These are phyloP conservation scores for Calycopis cecrops DNA, from an alignment of 1,140 invertebrate species.

Conservation along the genomic window DNA sequence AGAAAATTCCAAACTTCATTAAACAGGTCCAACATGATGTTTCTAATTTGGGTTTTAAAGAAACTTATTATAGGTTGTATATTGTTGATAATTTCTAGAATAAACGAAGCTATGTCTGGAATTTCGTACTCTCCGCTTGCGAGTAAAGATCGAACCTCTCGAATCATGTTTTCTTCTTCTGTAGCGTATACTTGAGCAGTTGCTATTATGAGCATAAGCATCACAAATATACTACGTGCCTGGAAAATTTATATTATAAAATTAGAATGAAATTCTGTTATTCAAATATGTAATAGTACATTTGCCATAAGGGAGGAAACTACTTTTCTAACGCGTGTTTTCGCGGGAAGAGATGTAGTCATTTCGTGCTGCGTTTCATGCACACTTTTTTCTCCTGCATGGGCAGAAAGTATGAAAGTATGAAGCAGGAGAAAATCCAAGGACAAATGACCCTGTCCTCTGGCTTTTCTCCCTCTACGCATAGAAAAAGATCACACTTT, in stretches of 20 bases:
- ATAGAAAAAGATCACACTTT: too few relatives aligned
- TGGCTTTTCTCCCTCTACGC: too few relatives aligned
- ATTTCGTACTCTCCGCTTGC: neutral
- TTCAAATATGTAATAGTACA: too few relatives aligned
- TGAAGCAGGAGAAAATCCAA: too few relatives aligned
- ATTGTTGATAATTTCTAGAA: slow-evolving; percentile 20
- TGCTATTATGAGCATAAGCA: neutral
- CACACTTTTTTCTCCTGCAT: too few relatives aligned
- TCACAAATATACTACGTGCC: neutral
- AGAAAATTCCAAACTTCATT: slow-evolving; percentile 30
- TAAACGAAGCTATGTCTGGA: slow-evolving; percentile 14
- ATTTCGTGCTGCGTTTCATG: too few relatives aligned
- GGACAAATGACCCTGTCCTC: too few relatives aligned
- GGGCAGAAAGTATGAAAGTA: too few relatives aligned
- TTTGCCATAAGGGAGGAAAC: too few relatives aligned
- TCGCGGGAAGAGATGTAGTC: too few relatives aligned
- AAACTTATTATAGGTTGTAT: slow-evolving; percentile 24
- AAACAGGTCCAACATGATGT: slow-evolving; percentile 35
- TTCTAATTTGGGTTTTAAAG: slow-evolving; percentile 38
- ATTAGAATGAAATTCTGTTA: too few relatives aligned
- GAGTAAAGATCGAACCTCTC: slow-evolving; percentile 11
- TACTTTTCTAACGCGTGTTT: too few relatives aligned
- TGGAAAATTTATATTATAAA: neutral
- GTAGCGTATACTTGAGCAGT: neutral
- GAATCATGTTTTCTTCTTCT: neutral